A percentile compares a stretch with the other conserved stretches of the same genome.
Evolutionary conservation across 2,888 invertebrate species (phyloP).

Genomic region (Eulithis testata): DNA sequence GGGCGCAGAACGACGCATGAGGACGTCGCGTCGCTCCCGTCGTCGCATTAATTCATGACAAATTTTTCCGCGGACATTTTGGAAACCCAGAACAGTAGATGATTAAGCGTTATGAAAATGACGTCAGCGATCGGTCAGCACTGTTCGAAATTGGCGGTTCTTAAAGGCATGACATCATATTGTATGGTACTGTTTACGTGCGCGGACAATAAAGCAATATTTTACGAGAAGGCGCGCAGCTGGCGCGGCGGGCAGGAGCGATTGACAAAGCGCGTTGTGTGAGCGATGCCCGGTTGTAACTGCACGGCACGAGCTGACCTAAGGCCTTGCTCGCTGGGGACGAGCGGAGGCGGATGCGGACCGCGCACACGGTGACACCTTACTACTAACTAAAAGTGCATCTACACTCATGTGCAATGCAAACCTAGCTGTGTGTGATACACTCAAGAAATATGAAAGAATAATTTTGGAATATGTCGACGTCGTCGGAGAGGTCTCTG

Average conservation of each 20-base stretch:
- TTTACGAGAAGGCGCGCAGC: constrained; percentile 24
- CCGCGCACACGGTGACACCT: background rate
- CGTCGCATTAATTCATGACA: constrained; percentile 1
- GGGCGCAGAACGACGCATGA: background rate
- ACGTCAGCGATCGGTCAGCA: constrained; percentile 31
- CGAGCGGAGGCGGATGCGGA: constrained; percentile 13
- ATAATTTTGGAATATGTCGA: background rate
- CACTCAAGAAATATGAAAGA: no score
- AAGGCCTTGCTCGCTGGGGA: constrained; percentile 6
- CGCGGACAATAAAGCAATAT: constrained; percentile 32
- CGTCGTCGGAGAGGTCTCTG: background rate
- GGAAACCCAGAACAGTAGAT: constrained; percentile 19
- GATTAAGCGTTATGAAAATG: constrained; percentile 23
- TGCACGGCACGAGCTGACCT: constrained; percentile 17
- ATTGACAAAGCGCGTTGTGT: constrained; percentile 21
- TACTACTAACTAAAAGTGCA: constrained; percentile 1
- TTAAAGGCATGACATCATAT: constrained; percentile 40
- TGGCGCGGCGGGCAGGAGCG: constrained; percentile 20
- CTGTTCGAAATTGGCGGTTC: constrained; percentile 31
- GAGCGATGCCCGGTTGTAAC: constrained; percentile 17
- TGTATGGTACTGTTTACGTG: constrained; percentile 25
- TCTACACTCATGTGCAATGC: background rate
- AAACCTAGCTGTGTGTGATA: no score
- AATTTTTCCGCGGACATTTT: constrained; percentile 13
- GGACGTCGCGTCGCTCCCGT: constrained; percentile 1